Evolutionary conservation across 2,888 invertebrate genomes (phyloP).

Genomic region (Sceliomorpha sp.): DNA sequence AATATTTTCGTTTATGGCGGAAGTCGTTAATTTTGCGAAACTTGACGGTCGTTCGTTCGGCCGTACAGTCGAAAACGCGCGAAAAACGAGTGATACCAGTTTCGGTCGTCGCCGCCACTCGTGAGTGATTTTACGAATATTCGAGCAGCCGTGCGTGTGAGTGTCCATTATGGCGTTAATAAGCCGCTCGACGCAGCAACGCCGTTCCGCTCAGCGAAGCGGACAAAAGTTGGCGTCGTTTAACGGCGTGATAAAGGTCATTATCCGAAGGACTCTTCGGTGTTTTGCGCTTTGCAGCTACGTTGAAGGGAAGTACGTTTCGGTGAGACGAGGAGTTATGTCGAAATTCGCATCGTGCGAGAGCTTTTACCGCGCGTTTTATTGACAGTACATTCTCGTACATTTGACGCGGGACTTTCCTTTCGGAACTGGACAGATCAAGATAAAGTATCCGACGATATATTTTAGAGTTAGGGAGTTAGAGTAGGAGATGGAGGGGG

Average conservation of each 20-base stretch:
- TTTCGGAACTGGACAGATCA: neutral
- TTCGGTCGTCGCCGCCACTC: constrained; percentile 9
- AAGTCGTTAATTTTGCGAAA: constrained; percentile 10
- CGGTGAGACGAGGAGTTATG: neutral
- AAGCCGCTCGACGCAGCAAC: too few species aligned
- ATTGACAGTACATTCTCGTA: constrained; percentile 2
- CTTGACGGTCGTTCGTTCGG: constrained; percentile 17
- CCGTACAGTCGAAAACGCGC: constrained; percentile 17
- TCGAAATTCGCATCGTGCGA: neutral
- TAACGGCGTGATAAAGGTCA: neutral
- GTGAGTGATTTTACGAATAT: constrained; percentile 19
- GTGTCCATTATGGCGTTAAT: neutral
- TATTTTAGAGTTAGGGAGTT: neutral
- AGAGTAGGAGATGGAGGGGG: too few species aligned
- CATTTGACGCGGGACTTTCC: neutral
- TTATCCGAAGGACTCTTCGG: neutral
- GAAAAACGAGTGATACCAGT: constrained; percentile 35
- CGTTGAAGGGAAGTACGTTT: neutral
- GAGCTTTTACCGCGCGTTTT: neutral
- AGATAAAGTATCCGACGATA: neutral
- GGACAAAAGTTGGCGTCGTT: constrained; percentile 6
- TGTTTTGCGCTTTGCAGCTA: neutral
- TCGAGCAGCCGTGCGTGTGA: constrained; percentile 1
- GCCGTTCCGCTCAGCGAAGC: too few species aligned
- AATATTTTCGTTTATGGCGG: constrained; percentile 7